Evolutionary conservation across 2,113 vertebrate species (phyloP), one percentile per base, ranked within the genome.

Genomic region (Tringa solitaria): DNA sequence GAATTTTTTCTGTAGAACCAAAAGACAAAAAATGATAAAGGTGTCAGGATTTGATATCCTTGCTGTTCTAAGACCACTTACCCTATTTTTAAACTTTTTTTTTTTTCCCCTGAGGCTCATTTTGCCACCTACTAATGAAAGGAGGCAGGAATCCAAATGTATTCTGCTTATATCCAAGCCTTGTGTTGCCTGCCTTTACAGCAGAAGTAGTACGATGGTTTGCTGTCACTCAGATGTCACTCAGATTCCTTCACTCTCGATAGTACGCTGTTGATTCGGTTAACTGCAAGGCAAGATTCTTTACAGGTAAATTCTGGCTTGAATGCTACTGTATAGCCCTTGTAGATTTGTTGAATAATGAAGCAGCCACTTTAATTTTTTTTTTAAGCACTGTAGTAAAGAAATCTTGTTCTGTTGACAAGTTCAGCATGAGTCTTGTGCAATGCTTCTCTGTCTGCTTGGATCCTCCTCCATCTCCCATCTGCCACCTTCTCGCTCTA

Each of bases 391-490:
- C 89, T 87, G 50, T 96, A 95, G 95, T 97, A 97, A 96, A 96
- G 96, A 95, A 96, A 96, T 95, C 96, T 94, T 96, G 89, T 85
- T 96, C 92, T 95, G 89, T 97, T 96, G 95, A 91, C 87, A 96
- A 73, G 89, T 89, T 96, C 92, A 89, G 69, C 48, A 33, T 80
- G 63, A 95, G 77, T 72, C 84, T 89, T 97, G 77, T 95, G 91
- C 37, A 82, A 8, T 96, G 53, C 77, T 95, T 96, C 80, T 90
- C 92, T 89, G 73, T 87, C 92, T 95, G 91, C 94, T 92, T 89
- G 64, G 89, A 92, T 96, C 80, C 59, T 94, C 90, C 90, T 95
- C 91, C 94, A 84, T 67, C 90, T 96, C 61, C 96, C 96, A 96
- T 97, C 96, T 97, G 96, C 89, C 54, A 72, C 94, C 92, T 89